phyloP scores from a whole-genome alignment of 2,113 vertebrate genomes.

The Apus apus region DNA sequence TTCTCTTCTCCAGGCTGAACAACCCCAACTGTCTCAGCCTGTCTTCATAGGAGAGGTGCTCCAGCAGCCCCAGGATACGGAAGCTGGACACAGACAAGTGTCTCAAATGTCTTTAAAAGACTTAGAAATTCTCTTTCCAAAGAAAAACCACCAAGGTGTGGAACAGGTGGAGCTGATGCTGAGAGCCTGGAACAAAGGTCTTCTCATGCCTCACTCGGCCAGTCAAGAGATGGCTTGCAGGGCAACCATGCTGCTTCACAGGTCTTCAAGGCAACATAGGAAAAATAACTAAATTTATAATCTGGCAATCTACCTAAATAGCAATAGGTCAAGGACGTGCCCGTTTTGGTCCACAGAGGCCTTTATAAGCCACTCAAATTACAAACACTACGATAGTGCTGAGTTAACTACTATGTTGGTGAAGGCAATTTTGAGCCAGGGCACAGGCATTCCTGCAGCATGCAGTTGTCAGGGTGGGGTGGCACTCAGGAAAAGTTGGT shows the following conservation, averaged over 20 bases:
- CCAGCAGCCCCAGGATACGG: not conserved
- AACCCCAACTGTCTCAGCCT: too few relatives aligned
- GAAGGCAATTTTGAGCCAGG: not conserved
- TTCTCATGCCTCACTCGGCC: not conserved
- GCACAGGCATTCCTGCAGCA: not conserved
- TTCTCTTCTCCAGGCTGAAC: too few relatives aligned
- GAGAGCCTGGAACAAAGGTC: not conserved
- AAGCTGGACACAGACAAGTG: not conserved
- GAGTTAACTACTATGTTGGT: conserved; percentile 9
- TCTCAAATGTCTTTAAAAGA: not conserved
- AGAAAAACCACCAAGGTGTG: not conserved
- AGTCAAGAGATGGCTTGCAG: not conserved
- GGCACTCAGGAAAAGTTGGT: conserved; percentile 13
- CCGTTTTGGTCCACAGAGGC: not conserved
- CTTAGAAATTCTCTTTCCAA: not conserved
- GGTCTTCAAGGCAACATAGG: not conserved
- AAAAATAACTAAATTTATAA: not conserved
- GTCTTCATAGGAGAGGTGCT: too few relatives aligned
- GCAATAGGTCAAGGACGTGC: conserved; percentile 3
- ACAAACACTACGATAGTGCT: not conserved
- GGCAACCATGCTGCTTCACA: not conserved
- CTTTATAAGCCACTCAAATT: conserved; percentile 9
- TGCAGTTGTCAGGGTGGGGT: conserved; percentile 52
- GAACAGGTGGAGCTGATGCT: not conserved
- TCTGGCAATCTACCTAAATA: not conserved